A percentile compares a stretch with the other conserved stretches of the same genome.
Evolutionary conservation across 2,888 invertebrate species (phyloP).

Genomic region (Chrysotoxum bicinctum): DNA sequence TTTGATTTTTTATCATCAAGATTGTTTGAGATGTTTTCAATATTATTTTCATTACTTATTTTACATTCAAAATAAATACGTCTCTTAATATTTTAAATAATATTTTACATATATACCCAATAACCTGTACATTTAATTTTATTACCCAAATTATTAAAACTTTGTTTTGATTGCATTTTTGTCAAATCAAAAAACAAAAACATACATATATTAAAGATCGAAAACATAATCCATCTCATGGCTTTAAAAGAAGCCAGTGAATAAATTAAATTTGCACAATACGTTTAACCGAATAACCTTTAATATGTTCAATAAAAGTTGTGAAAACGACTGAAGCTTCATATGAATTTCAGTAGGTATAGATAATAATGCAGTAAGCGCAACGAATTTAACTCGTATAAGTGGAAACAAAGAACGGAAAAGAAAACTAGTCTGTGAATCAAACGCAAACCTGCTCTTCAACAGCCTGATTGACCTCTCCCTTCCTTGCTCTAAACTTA

Average conservation of each 20-base stretch:
- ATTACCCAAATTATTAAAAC: too few relatives aligned
- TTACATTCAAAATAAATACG: too few relatives aligned
- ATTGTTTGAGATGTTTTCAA: too few relatives aligned
- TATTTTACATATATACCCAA: too few relatives aligned
- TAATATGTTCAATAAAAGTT: not conserved
- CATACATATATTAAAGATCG: too few relatives aligned
- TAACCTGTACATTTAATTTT: too few relatives aligned
- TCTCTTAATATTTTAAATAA: too few relatives aligned
- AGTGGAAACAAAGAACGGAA: conserved; percentile 39
- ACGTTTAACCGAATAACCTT: not conserved
- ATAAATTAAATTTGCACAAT: not conserved
- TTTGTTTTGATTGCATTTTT: too few relatives aligned
- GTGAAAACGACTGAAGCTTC: not conserved
- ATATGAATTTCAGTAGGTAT: not conserved
- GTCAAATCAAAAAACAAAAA: too few relatives aligned
- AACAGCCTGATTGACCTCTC: not conserved
- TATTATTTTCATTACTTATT: too few relatives aligned
- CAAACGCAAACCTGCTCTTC: conserved; percentile 40
- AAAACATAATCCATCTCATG: too few relatives aligned
- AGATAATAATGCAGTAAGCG: not conserved
- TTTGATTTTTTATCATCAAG: too few relatives aligned
- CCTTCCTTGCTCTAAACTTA: not conserved
- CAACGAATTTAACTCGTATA: not conserved
- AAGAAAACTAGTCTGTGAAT: conserved; percentile 45
- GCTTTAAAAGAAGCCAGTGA: not conserved